Conservation (phyloP, 53 echinoderm and acorn worm species). For the Stichopus horrens region DNA sequence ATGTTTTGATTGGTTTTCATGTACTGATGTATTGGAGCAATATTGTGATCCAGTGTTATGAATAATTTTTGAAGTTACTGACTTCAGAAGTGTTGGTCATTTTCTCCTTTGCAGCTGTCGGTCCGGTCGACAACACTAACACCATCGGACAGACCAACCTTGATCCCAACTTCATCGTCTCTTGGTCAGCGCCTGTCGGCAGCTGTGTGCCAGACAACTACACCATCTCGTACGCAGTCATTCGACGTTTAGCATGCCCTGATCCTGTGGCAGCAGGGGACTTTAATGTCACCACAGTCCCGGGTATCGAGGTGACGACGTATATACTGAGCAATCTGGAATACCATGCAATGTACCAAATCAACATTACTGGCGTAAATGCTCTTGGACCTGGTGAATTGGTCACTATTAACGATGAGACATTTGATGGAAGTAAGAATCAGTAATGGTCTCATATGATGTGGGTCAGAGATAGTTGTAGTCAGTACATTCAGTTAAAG, state of each 20-base stretch:
- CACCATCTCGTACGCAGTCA: background rate
- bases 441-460: too few relatives aligned
- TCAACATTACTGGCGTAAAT: constrained; percentile 20
- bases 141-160: background rate
- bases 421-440: constrained; percentile 1
- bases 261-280: background rate
- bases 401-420: background rate
- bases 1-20: too few relatives aligned
- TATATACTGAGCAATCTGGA: background rate
- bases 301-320: background rate
- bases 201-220: constrained; percentile 13
- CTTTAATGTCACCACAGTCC: background rate
- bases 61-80: too few relatives aligned
- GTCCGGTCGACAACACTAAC: background rate
- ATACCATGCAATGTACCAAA: constrained; percentile 4
- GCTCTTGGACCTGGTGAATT: background rate
- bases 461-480: too few relatives aligned
- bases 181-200: background rate
- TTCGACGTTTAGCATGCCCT: constrained; percentile 1
- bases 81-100: background rate
- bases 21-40: too few relatives aligned
- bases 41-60: too few relatives aligned
- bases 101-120: background rate
- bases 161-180: constrained; percentile 6
- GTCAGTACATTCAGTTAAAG: too few relatives aligned